These are phyloP conservation scores for Palythoa caribaeorum DNA, from an alignment of 92 coral and sea anemone species.

Conservation along the genomic window DNA sequence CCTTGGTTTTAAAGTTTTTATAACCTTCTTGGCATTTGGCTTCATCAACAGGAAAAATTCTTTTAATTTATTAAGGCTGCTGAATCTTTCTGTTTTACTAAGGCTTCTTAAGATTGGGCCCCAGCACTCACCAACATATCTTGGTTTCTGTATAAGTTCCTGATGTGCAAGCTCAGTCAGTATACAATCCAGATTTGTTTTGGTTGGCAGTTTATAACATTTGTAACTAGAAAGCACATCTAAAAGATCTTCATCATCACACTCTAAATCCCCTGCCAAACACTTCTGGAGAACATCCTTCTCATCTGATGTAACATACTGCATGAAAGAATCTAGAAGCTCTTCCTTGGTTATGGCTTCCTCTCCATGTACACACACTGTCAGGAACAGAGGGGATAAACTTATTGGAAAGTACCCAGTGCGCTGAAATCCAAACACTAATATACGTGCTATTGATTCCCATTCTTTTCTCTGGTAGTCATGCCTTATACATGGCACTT, in stretches of 20 bases:
- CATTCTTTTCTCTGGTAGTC: conserved; percentile 28
- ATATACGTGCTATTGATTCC: conserved; percentile 41
- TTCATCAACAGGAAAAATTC: conserved; percentile 45
- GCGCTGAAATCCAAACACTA: conserved; percentile 23
- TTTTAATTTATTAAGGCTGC: conserved; percentile 38
- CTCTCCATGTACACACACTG: conserved; percentile 16
- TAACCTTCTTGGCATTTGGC: not conserved
- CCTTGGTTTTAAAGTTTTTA: not conserved
- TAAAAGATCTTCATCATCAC: conserved; percentile 32
- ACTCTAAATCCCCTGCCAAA: conserved; percentile 24
- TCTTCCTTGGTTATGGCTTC: conserved; percentile 24
- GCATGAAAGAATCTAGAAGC: conserved; percentile 39
- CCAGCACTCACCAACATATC: conserved; percentile 22
- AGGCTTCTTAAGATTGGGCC: conserved; percentile 13
- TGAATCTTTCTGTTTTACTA: not conserved
- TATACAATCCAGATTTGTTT: conserved; percentile 1
- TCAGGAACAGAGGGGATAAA: conserved; percentile 14
- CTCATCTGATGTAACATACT: conserved; percentile 44
- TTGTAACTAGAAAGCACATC: conserved; percentile 25
- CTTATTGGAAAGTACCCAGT: conserved; percentile 12
- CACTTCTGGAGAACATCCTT: conserved; percentile 30
- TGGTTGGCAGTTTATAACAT: not conserved
- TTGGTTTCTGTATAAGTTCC: conserved; percentile 36
- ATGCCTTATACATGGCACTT: conserved; percentile 39
- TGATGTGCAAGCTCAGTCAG: conserved; percentile 33